phyloP scores from a whole-genome alignment of 2,113 vertebrate genomes.

The Fulica atra region DNA sequence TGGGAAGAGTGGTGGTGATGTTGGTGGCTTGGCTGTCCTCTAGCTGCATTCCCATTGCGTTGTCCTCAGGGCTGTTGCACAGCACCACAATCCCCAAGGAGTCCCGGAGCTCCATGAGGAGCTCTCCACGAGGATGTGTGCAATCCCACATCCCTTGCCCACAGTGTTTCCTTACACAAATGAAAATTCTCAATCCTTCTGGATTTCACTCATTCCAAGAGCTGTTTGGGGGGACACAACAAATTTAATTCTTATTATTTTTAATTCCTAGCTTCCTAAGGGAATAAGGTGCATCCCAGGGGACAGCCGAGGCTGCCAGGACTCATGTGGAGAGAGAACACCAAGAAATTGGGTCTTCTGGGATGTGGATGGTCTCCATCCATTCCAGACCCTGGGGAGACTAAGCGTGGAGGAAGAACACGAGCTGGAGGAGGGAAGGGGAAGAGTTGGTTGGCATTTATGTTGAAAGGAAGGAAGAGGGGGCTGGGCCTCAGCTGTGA shows the following conservation, averaged over 20 bases:
- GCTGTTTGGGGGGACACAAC: neutral
- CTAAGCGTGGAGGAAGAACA: neutral
- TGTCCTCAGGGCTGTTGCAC: too few species aligned
- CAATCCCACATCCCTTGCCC: too few species aligned
- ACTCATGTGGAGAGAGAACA: neutral
- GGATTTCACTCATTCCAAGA: neutral
- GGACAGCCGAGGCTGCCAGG: neutral
- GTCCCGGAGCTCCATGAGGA: too few species aligned
- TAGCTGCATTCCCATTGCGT: too few species aligned
- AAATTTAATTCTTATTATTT: neutral
- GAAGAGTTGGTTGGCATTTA: neutral
- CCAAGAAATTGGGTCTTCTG: neutral
- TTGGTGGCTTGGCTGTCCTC: too few species aligned
- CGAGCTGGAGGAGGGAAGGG: neutral
- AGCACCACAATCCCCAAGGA: too few species aligned
- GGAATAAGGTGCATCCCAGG: neutral
- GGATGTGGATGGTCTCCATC: neutral
- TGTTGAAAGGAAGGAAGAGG: neutral
- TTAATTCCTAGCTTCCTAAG: neutral
- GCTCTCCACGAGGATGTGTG: too few species aligned
- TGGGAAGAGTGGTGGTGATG: too few species aligned
- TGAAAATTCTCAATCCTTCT: neutral
- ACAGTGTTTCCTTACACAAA: neutral
- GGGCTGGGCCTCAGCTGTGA: neutral
- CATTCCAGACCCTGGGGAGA: neutral